These are phyloP conservation scores for Brachyrhaphis roseni DNA, from an alignment of 2,797 vertebrate species.

Conservation along the genomic window DNA sequence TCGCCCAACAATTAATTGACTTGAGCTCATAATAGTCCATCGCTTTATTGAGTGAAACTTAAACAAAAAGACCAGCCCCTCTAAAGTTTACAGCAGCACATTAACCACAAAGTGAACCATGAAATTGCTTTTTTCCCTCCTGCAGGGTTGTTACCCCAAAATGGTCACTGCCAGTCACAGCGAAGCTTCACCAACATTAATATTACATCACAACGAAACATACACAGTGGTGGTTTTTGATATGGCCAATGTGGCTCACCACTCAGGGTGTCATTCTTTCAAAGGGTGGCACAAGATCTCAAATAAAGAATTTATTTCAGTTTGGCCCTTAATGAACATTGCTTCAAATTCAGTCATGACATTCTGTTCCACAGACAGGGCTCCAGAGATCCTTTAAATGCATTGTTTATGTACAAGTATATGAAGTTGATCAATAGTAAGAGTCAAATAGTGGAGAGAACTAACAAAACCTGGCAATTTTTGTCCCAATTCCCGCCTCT, in stretches of 20 bases:
- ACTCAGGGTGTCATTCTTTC: neutral
- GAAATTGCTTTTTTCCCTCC: constrained; percentile 89
- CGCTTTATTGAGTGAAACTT: constrained; percentile 83
- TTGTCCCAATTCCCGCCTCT: too few relatives aligned
- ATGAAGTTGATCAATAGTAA: neutral
- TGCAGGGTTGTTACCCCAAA: constrained; percentile 75
- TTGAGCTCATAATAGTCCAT: constrained; percentile 75
- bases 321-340: neutral
- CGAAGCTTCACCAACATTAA: constrained; percentile 60
- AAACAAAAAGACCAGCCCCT: constrained; percentile 80
- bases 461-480: neutral
- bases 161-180: constrained; percentile 62
- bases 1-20: constrained; percentile 81
- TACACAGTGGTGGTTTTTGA: neutral
- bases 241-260: neutral
- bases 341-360: neutral
- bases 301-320: neutral
- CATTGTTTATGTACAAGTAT: neutral
- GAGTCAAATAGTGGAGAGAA: neutral
- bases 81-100: constrained; percentile 81
- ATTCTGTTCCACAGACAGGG: neutral
- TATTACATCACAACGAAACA: constrained; percentile 68
- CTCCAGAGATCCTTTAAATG: neutral
- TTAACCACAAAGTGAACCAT: constrained; percentile 83
- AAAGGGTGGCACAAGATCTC: neutral